Base-by-base conservation (phyloP, 64 coral and sea anemone species). In the Cladopsammia gracilis region DNA sequence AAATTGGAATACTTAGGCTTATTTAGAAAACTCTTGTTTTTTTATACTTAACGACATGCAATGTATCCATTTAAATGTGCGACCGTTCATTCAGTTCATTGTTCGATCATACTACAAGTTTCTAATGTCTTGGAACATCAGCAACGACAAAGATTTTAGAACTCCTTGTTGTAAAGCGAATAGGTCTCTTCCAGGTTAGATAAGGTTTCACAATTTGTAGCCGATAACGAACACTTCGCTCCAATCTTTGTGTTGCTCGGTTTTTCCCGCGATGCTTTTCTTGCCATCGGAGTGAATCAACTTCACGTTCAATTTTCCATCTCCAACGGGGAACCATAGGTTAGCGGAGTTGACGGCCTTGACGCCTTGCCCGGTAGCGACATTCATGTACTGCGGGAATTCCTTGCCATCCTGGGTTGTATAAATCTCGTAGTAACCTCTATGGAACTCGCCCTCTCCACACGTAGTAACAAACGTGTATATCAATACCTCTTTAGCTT, bases 381-480 rank as follows among this genome's bases (percentile, higher is more conserved):
- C 69, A 73, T 87, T 87, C 85, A 87, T 53, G 85, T 42, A 87
- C 49, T 87, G 85, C 2, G 70, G 6, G 42, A 56, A 74, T 7
- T 72, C 8, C 19, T 73, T 87, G 20, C 25, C 85, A 34, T 20
- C 67, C 3, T 87, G 4, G 19, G 44, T 46, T 13, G 66, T 87
- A 12, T 67, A 87, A 45, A 87, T 73, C 70, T 87, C 85, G 24
- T 73, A 87, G 85, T 87, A 87, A 4, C 85, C 85, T 7, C 85
- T 48, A 4, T 87, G 85, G 42, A 87, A 87, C 20, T 87, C 69
- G 5, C 51, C 51, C 3, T 87, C 85, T 58, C 68, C 67, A 10
- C 7, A 22, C 5, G 85, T 43, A 1, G 85, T 87, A 18, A 87
- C 70, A 24, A 73, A 87, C 2, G 68, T 45, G 11, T 87, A 87